phyloP scores from a whole-genome alignment of 1,140 invertebrate species.

The Penaeus vannamei region DNA sequence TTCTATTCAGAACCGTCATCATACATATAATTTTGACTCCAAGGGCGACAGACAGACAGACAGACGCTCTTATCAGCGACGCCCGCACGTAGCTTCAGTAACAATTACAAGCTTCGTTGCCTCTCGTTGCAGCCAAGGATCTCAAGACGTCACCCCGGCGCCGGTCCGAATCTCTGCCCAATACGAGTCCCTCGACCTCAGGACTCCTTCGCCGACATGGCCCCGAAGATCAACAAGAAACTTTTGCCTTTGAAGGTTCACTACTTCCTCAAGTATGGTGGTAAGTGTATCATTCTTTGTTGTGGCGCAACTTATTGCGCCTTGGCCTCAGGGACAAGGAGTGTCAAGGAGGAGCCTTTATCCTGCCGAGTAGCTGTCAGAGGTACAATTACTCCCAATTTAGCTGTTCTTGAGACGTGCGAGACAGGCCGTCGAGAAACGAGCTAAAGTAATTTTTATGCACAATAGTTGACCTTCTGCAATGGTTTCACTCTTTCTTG shows the following conservation, averaged over 20 bases:
- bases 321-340: too few species aligned
- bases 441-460: too few species aligned
- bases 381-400: too few species aligned
- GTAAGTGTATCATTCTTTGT: not conserved
- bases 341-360: too few species aligned
- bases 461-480: too few species aligned
- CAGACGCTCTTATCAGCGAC: not conserved
- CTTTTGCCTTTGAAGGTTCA: constrained; percentile 2
- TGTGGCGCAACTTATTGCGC: too few species aligned
- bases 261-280: constrained; percentile 27
- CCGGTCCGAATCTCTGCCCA: too few species aligned
- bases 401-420: too few species aligned
- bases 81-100: not conserved
- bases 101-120: not conserved
- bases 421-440: too few species aligned
- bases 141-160: not conserved
- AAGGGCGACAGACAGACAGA: not conserved
- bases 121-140: not conserved
- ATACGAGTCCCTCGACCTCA: too few species aligned
- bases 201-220: not conserved
- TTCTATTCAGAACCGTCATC: not conserved
- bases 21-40: not conserved
- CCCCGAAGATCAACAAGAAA: constrained; percentile 24
- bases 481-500: too few species aligned
- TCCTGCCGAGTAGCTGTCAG: too few species aligned